Percentiles rank a stretch among this genome's conserved stretches.
Conservation (phyloP, 2,888 invertebrate species). For the Osmoderma eremita region DNA sequence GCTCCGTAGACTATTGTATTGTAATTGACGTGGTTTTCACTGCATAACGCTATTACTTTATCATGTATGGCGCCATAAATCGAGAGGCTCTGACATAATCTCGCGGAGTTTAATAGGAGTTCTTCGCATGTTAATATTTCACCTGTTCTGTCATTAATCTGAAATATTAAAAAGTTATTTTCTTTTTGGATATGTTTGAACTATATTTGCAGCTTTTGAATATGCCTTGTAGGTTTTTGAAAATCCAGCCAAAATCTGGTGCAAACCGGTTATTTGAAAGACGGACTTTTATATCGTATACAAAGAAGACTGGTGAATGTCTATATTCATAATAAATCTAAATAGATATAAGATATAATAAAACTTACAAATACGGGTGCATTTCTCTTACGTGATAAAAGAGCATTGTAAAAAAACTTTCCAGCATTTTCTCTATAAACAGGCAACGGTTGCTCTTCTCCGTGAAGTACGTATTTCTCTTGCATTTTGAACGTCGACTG, state of each 20-base stretch:
- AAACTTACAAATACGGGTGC: conserved; percentile 32
- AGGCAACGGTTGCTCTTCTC: conserved; percentile 2
- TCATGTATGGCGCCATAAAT: conserved; percentile 50
- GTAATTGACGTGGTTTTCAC: conserved; percentile 74
- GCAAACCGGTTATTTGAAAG: too few relatives aligned
- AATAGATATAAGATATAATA: neutral
- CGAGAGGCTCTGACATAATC: conserved; percentile 21
- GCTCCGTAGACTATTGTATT: conserved; percentile 65
- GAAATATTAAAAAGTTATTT: neutral
- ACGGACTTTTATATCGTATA: too few relatives aligned
- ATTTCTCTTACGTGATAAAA: conserved; percentile 5
- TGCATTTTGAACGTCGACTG: conserved; percentile 1
- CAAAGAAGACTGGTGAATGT: too few relatives aligned
- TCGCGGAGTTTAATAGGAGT: conserved; percentile 16
- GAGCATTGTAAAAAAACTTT: conserved; percentile 6
- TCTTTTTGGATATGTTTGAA: neutral
- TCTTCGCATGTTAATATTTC: conserved; percentile 13
- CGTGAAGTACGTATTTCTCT: conserved; percentile 25
- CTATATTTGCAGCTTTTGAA: neutral
- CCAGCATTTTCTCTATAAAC: conserved; percentile 32
- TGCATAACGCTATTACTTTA: conserved; percentile 78
- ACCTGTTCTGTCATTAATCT: conserved; percentile 31
- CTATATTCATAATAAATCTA: neutral
- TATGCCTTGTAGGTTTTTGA: too few relatives aligned
- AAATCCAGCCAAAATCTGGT: too few relatives aligned